Conservation (phyloP, 2,797 vertebrate species). For the Anas capensis region DNA sequence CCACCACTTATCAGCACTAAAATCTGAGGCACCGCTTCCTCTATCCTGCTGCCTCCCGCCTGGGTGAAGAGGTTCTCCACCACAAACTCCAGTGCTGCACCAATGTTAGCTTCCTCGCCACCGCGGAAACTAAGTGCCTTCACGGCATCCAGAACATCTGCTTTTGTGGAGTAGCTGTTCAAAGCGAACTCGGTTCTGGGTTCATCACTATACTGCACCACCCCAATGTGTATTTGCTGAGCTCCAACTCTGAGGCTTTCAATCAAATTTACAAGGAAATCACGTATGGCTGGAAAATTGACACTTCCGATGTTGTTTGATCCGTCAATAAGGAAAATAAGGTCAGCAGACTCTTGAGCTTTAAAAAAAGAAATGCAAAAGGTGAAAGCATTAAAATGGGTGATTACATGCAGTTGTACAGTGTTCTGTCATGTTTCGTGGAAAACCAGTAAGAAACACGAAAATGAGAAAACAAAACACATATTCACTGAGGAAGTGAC, state of each 20-base stretch:
- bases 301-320: conserved; percentile 94
- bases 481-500: conserved; percentile 76
- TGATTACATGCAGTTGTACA: conserved; percentile 84
- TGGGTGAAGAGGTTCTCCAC: conserved; percentile 86
- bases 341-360: conserved; percentile 95
- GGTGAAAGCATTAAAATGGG: conserved; percentile 91
- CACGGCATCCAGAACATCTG: conserved; percentile 86
- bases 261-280: conserved; percentile 94
- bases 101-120: conserved; percentile 89
- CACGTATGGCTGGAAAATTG: conserved; percentile 90
- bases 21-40: conserved; percentile 91
- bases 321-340: conserved; percentile 99
- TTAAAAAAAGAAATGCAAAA: conserved; percentile 88
- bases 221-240: conserved; percentile 89
- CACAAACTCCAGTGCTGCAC: conserved; percentile 91
- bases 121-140: conserved; percentile 87
- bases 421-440: conserved; percentile 85
- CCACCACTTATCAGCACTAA: conserved; percentile 92
- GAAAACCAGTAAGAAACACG: conserved; percentile 88
- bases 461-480: conserved; percentile 81
- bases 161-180: conserved; percentile 88
- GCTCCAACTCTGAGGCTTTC: conserved; percentile 90
- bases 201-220: conserved; percentile 88
- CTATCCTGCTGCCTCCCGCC: conserved; percentile 90
- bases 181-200: conserved; percentile 90